Evolutionary conservation across 2,888 invertebrate species (phyloP), one percentile per base, ranked within the genome.

Genomic region (Eilema caniola): DNA sequence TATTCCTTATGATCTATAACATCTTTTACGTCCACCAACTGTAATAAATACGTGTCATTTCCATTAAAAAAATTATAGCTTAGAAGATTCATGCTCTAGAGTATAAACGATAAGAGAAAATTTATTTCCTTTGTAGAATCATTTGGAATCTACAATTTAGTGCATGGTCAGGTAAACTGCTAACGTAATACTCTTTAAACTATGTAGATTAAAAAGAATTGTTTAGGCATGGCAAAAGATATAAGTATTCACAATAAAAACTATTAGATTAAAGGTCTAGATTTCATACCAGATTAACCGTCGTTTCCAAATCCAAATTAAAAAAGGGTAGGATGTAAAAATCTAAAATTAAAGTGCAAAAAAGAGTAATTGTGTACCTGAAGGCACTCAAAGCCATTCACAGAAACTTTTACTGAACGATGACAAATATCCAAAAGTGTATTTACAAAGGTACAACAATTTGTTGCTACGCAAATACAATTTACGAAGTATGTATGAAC

Each of bases 1-100:
- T 94, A 93, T 74, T 95, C 95, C 77, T 93, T 92, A 81, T 91
- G 92, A 76, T 95, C 93, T 72, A 93, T 94, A 12, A 92, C 90
- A 70, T 92, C 94, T 80, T 95, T 94, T 0, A 92, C 92, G 71
- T 94, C 93, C 2, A 94, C 85, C 63, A 95, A 75, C 95, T 95
- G 85, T 37, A 83, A 87, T 66, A 62, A 60, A 37, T 33, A 24
- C 8, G 8, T 25, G 25, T 25, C 16, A 59, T 59, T 59, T 16
- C 12, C 28, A 59, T 59, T 59, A 53, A 10, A 16, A 20, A n/a
- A 8, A 8, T 53, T 47, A 20, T 12, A 37, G 33, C 33, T 37
- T 37, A 37, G 23, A 56, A 23, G 56, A 23, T 23, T 56, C n/a
- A 56, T 56, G 4, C 56, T 56, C 12, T 56, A 56, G 23, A 10